Conservation (phyloP, 37 sponge, comb jelly and placozoan species). For the Ephydatia muelleri region DNA sequence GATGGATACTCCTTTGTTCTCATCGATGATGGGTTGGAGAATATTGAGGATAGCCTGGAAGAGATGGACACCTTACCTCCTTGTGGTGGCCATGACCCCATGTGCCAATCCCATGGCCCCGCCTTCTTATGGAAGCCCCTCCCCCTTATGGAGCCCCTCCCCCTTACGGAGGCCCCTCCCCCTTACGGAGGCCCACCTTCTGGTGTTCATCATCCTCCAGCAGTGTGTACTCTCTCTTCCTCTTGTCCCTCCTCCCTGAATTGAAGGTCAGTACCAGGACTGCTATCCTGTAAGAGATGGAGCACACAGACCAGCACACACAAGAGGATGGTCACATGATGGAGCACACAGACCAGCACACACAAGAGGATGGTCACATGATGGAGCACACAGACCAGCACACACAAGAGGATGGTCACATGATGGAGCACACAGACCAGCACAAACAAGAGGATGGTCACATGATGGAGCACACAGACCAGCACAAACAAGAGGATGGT, state of each 20-base stretch:
- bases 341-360: no score
- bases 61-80: no score
- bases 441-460: no score
- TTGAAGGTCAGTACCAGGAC: constrained; percentile 52
- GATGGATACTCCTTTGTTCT: neutral
- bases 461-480: no score
- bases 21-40: neutral
- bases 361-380: no score
- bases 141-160: constrained; percentile 28
- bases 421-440: no score
- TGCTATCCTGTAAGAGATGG: neutral
- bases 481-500: no score
- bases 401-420: no score
- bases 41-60: neutral
- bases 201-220: constrained; percentile 20
- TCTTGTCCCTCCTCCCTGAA: constrained; percentile 54
- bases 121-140: constrained; percentile 30
- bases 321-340: no score
- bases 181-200: neutral
- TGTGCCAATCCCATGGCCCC: neutral
- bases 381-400: no score
- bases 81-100: neutral
- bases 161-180: constrained; percentile 16
- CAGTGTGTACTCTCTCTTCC: constrained; percentile 63
- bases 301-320: no score